Percentiles rank a stretch among this genome's conserved stretches.
Evolutionary conservation across 1,140 invertebrate genomes (phyloP).

Genomic region (Rhagoletis pomonella): DNA sequence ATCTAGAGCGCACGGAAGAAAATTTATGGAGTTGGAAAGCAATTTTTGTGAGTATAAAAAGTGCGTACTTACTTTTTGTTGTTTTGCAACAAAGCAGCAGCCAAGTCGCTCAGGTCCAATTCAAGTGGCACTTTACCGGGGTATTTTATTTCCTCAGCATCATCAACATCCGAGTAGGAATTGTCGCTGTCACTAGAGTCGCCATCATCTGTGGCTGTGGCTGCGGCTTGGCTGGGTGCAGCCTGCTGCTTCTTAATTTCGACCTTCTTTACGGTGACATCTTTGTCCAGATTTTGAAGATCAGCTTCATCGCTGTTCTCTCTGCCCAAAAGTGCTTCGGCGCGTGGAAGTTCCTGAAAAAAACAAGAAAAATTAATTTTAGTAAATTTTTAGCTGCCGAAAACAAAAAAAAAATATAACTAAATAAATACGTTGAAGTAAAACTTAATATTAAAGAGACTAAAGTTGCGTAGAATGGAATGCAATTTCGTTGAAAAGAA

Average conservation of each 20-base stretch:
- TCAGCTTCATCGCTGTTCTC: slow-evolving; percentile 65
- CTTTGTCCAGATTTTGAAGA: slow-evolving; percentile 67
- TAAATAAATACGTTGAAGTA: too few relatives aligned
- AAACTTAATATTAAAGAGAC: too few relatives aligned
- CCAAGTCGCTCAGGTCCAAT: slow-evolving; percentile 86
- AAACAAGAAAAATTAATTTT: slow-evolving; percentile 39
- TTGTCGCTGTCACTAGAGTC: slow-evolving; percentile 64
- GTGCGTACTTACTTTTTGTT: slow-evolving; percentile 79
- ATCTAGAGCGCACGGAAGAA: slow-evolving; percentile 69
- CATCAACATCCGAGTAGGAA: slow-evolving; percentile 70
- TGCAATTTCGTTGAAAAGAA: too few relatives aligned
- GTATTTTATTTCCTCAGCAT: slow-evolving; percentile 78
- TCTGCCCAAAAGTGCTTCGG: slow-evolving; percentile 70
- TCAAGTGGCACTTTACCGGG: slow-evolving; percentile 86
- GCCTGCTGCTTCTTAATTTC: slow-evolving; percentile 60
- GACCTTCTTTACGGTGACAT: slow-evolving; percentile 63
- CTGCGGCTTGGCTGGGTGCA: slow-evolving; percentile 50
- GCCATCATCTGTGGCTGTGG: slow-evolving; percentile 25
- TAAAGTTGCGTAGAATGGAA: too few relatives aligned
- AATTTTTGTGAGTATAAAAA: background rate
- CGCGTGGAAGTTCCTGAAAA: slow-evolving; percentile 70
- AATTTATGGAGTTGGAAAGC: background rate
- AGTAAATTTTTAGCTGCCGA: background rate
- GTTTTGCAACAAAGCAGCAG: slow-evolving; percentile 83
- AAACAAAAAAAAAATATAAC: background rate